A percentile compares a stretch with the other conserved stretches of the same genome.
Conservation (phyloP, 2,113 vertebrate genomes). For the Cottus gobio region DNA sequence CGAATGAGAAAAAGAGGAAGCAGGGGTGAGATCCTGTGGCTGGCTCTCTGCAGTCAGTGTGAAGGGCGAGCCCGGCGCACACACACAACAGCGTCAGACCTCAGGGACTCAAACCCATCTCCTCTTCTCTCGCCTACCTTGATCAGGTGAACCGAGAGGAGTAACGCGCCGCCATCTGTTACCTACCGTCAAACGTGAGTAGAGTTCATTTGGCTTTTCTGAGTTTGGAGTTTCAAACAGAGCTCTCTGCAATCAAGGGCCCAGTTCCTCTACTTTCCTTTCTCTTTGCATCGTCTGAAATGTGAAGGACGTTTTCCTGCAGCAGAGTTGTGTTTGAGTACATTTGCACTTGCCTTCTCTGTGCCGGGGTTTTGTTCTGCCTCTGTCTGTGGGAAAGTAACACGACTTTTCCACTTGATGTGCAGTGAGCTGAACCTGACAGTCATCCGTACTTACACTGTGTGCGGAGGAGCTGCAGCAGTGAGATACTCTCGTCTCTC, state of each 20-base stretch:
- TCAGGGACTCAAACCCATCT: not conserved
- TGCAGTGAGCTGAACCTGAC: slow-evolving; percentile 55
- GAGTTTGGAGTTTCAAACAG: not conserved
- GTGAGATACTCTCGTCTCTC: not conserved
- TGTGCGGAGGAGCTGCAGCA: slow-evolving; percentile 4
- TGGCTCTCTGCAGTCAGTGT: slow-evolving; percentile 15
- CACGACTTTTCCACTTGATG: slow-evolving; percentile 50
- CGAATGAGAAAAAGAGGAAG: slow-evolving; percentile 72
- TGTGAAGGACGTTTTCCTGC: not conserved
- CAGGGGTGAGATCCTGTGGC: slow-evolving; percentile 30
- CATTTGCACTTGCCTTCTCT: not conserved
- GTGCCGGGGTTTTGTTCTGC: not conserved
- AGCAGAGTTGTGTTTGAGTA: not conserved
- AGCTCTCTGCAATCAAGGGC: not conserved
- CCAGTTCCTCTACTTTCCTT: not conserved
- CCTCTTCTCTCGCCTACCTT: not conserved
- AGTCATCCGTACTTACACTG: slow-evolving; percentile 38
- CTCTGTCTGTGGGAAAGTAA: slow-evolving; percentile 49
- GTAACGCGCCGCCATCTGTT: not conserved
- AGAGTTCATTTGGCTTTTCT: not conserved
- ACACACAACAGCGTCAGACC: slow-evolving; percentile 4
- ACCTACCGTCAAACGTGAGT: slow-evolving; percentile 41
- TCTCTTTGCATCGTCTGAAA: not conserved
- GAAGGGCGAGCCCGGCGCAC: not conserved
- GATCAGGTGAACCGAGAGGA: not conserved